Evolutionary conservation across 1,140 invertebrate species (phyloP).

Genomic region (Drosophila ogumai): DNA sequence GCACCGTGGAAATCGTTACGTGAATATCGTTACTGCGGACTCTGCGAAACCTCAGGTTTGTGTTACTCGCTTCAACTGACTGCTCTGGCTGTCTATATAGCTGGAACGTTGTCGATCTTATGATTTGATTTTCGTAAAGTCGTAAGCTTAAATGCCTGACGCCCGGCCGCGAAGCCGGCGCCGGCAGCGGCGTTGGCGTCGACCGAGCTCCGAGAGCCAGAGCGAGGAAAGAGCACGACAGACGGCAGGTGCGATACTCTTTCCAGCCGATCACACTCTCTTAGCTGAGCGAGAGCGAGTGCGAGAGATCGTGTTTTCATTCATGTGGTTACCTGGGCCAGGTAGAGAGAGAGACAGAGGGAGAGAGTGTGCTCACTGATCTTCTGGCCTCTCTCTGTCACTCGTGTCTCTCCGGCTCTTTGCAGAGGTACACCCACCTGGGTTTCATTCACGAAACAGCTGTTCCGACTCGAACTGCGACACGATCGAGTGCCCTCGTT

Average conservation of each 20-base stretch:
- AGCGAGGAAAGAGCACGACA: conserved; percentile 67
- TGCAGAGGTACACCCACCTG: conserved; percentile 64
- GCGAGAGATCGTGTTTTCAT: conserved; percentile 64
- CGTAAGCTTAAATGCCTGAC: conserved; percentile 77
- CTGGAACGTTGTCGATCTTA: conserved; percentile 83
- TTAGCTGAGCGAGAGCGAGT: conserved; percentile 37
- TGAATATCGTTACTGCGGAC: conserved; percentile 43
- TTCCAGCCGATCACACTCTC: conserved; percentile 45
- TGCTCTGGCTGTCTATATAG: conserved; percentile 20
- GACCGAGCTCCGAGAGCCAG: conserved; percentile 7
- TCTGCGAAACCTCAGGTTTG: conserved; percentile 21
- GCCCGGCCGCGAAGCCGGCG: conserved; percentile 20
- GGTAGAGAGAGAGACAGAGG: conserved; percentile 17
- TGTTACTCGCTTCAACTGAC: conserved; percentile 7
- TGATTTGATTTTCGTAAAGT: conserved; percentile 78
- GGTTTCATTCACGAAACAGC: conserved; percentile 80
- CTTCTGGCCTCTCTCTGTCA: background rate
- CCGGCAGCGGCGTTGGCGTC: conserved; percentile 27
- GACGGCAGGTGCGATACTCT: conserved; percentile 74
- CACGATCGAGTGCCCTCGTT: conserved; percentile 81
- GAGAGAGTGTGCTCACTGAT: conserved; percentile 19
- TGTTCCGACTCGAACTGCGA: conserved; percentile 75
- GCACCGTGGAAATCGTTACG: conserved; percentile 42
- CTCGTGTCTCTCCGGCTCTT: conserved; percentile 1
- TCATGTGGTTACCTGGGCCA: conserved; percentile 55